Evolutionary conservation across 2,113 vertebrate genomes (phyloP).

Genomic region (Labrus mixtus): DNA sequence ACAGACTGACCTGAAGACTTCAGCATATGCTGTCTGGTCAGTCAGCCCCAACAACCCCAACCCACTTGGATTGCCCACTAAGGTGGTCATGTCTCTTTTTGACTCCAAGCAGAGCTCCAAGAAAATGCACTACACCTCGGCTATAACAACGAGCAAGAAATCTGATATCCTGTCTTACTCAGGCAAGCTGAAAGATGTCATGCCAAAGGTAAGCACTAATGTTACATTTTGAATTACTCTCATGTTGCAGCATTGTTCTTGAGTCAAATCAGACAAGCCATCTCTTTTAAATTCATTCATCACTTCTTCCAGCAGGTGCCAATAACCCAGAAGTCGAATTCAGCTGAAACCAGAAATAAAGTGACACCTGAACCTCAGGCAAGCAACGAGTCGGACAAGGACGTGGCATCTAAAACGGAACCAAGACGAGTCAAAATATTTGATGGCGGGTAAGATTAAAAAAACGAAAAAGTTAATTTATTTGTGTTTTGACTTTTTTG

Average conservation of each 20-base stretch:
- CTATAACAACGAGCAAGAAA: constrained; percentile 88
- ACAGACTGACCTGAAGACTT: constrained; percentile 91
- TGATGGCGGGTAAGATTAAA: constrained; percentile 92
- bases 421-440: constrained; percentile 98
- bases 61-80: constrained; percentile 93
- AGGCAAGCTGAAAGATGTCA: constrained; percentile 92
- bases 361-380: constrained; percentile 86
- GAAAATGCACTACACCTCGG: constrained; percentile 92
- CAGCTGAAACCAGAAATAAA: constrained; percentile 88
- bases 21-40: constrained; percentile 92
- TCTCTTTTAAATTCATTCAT: not conserved
- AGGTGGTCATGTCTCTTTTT: constrained; percentile 94
- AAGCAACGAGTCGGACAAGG: constrained; percentile 92
- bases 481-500: not conserved
- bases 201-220: constrained; percentile 87
- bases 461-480: not conserved
- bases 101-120: constrained; percentile 94
- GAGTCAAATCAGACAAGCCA: not conserved
- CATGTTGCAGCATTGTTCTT: not conserved
- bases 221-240: not conserved
- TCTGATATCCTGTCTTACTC: constrained; percentile 94
- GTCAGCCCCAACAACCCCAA: constrained; percentile 89
- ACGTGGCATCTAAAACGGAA: constrained; percentile 88
- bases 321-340: constrained; percentile 81
- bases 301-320: constrained; percentile 66